Percentiles rank a stretch among this genome's conserved stretches.
Evolutionary conservation across 2,113 vertebrate genomes (phyloP).

Genomic region (Pitta sordida): DNA sequence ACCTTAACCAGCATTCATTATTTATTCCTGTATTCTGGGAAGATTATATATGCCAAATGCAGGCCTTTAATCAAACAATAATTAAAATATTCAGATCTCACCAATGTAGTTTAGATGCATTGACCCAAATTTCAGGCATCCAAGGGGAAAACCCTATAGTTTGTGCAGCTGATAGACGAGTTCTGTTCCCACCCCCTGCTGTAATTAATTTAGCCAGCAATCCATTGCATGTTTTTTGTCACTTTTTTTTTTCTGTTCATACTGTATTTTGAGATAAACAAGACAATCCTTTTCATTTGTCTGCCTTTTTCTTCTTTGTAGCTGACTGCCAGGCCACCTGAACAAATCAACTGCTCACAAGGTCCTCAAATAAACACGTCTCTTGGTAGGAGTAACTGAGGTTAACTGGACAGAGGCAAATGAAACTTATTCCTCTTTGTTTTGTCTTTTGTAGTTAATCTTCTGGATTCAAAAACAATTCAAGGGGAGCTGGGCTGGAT

Average conservation of each 20-base stretch:
- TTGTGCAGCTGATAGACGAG: not conserved
- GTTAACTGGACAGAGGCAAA: slow-evolving; percentile 69
- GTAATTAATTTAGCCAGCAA: slow-evolving; percentile 45
- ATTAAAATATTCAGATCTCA: slow-evolving; percentile 19
- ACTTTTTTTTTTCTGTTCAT: slow-evolving; percentile 35
- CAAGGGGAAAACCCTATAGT: not conserved
- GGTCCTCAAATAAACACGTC: slow-evolving; percentile 55
- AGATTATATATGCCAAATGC: not conserved
- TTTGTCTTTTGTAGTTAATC: slow-evolving; percentile 86
- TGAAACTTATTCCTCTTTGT: slow-evolving; percentile 63
- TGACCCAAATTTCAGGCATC: slow-evolving; percentile 36
- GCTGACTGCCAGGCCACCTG: slow-evolving; percentile 61
- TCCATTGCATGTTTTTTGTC: slow-evolving; percentile 40
- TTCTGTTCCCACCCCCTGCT: not conserved
- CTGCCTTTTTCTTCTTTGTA: slow-evolving; percentile 57
- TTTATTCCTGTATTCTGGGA: not conserved
- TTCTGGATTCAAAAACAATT: slow-evolving; percentile 97
- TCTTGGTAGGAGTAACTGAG: slow-evolving; percentile 59
- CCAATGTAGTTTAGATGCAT: not conserved
- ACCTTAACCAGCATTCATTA: slow-evolving; percentile 26
- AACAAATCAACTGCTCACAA: slow-evolving; percentile 70
- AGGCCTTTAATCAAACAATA: slow-evolving; percentile 12
- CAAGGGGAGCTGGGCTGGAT: slow-evolving; percentile 99
- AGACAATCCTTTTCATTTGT: not conserved
- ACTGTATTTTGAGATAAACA: slow-evolving; percentile 24